Evolutionary conservation across 2,888 invertebrate species (phyloP), one percentile per base, ranked within the genome.

Genomic region (Ectemnius cavifrons): DNA sequence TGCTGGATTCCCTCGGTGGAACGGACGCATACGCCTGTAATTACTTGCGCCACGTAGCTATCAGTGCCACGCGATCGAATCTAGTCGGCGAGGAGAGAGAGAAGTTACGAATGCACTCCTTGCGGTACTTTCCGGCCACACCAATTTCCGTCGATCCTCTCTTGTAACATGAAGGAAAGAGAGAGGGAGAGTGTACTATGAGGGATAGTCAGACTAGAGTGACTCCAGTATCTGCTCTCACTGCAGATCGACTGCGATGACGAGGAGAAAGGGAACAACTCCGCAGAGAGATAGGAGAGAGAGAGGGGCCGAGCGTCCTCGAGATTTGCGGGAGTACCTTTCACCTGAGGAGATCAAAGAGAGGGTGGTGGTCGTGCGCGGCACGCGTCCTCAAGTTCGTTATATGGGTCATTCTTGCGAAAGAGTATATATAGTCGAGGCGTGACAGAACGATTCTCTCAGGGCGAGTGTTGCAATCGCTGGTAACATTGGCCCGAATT

Each of bases 371-470:
- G 20, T 20, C 20, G 75, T 75, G 77, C 76, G 75, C 77, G 72
- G 76, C 77, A 75, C 73, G 84, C 81, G 77, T 77, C 71, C 79
- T 83, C 81, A 83, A 81, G 79, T 83, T 83, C 83, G 83, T 83
- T 81, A 83, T 83, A 72, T 83, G 83, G 83, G 77, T 83, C 83
- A 81, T 79, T 83, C 77, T 83, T 81, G 75, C 81, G 73, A 83
- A 79, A 81, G 70, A 64, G 73, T 67, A 74, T 81, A 80, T 67
- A 74, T 81, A 80, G 82, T 73, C 49, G 73, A 23, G 23, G 23
- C 23, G 23, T 23, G 23, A 23, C 23, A 23, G 23, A 62, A 75
- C 75, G 76, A 80, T 37, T 37, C 82, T 73, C 77, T 73, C 79
- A 67, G 68, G 66, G 79, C 79, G 72, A 81, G 64, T 80, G 79